Base-by-base conservation (phyloP, 2,113 vertebrate genomes). In the Lampris incognitus region DNA sequence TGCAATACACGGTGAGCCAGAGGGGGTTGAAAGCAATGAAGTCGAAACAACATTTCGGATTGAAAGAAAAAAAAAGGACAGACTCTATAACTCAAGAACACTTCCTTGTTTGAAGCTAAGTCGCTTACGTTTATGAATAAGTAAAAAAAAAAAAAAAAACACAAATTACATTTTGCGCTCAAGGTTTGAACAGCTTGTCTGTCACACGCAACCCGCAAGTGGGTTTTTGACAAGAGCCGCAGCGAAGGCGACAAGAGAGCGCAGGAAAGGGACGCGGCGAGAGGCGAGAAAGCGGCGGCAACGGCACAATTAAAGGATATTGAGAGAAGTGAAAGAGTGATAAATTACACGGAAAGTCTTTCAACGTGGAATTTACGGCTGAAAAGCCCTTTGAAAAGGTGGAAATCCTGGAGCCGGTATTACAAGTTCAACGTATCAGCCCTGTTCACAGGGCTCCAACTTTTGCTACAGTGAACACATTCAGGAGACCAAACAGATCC, bases 161-260 rank as follows among this genome's bases (percentile, higher is more conserved):
- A 63, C 57, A 69, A 84, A 69, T 73, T 48, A 56, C 84, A 83
- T 80, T 72, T 67, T 73, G 72, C 57, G 60, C 81, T 79, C 64
- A 84, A 66, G 86, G 51, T 72, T 76, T 69, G 74, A 78, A 84
- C 79, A 85, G 78, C 65, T 82, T 58, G 87, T 82, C 85, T 68
- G 57, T 72, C 71, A 65, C 13, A 61, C 60, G 9, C 49, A 40
- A 72, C 78, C 70, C 59, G 24, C 66, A 74, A 86, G 64, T 83
- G 24, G 83, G 86, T 84, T 87, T 80, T 88, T 78, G 86, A 84
- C 88, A 86, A 88, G 68, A 84, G 82, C 74, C 85, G 88, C 83
- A 78, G 72, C 55, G 83, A 81, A 69, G 54, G 10, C 39, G 55
- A 61, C 59, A 66, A 57, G 55, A 58, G 49, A 54, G 60, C 5